Conservation (phyloP, 2,797 vertebrate genomes). For the Cyclopterus lumpus region DNA sequence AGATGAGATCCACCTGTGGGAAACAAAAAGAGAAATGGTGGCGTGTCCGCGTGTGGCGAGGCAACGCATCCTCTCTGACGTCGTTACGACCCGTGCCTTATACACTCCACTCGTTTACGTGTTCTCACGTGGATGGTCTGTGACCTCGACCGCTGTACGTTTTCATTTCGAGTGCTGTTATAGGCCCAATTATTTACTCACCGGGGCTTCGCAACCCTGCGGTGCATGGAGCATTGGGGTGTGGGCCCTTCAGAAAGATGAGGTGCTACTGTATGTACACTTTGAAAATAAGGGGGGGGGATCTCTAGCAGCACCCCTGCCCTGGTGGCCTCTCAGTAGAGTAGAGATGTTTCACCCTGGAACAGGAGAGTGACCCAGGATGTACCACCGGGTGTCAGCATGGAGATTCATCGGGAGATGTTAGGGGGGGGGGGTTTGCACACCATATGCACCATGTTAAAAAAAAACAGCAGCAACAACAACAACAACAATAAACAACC, state of each 20-base stretch:
- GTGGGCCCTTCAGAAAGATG: slow-evolving; percentile 29
- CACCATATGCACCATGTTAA: slow-evolving; percentile 67
- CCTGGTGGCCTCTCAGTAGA: slow-evolving; percentile 37
- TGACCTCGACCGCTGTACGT: slow-evolving; percentile 82
- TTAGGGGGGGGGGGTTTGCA: slow-evolving; percentile 71
- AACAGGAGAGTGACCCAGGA: slow-evolving; percentile 25
- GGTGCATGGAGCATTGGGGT: slow-evolving; percentile 66
- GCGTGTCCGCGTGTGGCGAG: slow-evolving; percentile 65
- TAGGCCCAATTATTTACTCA: slow-evolving; percentile 62
- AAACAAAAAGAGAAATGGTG: slow-evolving; percentile 38
- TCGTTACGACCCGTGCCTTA: slow-evolving; percentile 89
- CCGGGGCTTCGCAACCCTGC: slow-evolving; percentile 57
- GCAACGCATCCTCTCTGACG: slow-evolving; percentile 83
- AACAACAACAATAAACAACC: slow-evolving; percentile 4
- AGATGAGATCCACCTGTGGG: slow-evolving; percentile 71
- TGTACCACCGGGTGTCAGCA: slow-evolving; percentile 46
- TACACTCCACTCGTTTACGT: slow-evolving; percentile 88
- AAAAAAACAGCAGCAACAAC: slow-evolving; percentile 20
- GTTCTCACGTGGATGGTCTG: slow-evolving; percentile 82
- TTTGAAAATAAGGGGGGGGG: background rate
- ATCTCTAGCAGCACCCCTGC: slow-evolving; percentile 42
- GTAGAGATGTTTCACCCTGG: slow-evolving; percentile 32
- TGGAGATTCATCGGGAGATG: slow-evolving; percentile 65
- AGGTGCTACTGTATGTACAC: background rate
- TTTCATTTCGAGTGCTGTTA: slow-evolving; percentile 81